Evolutionary conservation across 2,888 invertebrate species (phyloP).

Genomic region (Ganaspis brasiliensis): DNA sequence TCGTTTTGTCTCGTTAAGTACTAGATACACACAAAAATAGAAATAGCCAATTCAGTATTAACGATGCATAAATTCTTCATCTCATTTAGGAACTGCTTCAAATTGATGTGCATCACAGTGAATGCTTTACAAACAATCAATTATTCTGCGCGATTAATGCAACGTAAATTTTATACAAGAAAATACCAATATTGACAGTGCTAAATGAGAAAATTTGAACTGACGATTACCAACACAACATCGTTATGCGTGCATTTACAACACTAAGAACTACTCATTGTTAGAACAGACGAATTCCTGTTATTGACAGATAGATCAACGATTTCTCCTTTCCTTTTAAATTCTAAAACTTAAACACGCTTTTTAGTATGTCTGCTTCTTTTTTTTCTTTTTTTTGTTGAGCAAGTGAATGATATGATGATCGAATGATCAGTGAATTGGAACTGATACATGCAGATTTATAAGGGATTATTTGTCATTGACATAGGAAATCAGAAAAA

Average conservation of each 20-base stretch:
- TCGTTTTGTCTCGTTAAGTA: not conserved
- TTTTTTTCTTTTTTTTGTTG: not conserved
- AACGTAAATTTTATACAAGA: constrained; percentile 22
- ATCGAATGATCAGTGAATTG: constrained; percentile 14
- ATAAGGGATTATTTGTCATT: not conserved
- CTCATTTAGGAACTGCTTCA: not conserved
- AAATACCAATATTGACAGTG: constrained; percentile 23
- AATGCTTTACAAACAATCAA: constrained; percentile 9
- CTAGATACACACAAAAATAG: not conserved
- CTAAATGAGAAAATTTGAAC: constrained; percentile 23
- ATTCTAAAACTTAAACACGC: not conserved
- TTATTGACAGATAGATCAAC: not conserved
- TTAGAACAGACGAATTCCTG: not conserved
- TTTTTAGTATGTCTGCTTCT: too few relatives aligned
- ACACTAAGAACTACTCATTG: constrained; percentile 31
- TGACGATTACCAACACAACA: constrained; percentile 37
- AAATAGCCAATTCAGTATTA: not conserved
- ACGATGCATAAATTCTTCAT: not conserved
- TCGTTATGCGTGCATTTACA: constrained; percentile 40
- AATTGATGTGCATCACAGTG: constrained; percentile 27
- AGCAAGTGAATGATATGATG: constrained; percentile 6
- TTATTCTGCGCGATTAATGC: constrained; percentile 4
- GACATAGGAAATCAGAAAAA: not conserved
- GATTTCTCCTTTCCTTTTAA: not conserved
- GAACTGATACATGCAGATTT: not conserved